Conservation (phyloP, 2,888 invertebrate genomes). For the Allolobophora icterica region DNA sequence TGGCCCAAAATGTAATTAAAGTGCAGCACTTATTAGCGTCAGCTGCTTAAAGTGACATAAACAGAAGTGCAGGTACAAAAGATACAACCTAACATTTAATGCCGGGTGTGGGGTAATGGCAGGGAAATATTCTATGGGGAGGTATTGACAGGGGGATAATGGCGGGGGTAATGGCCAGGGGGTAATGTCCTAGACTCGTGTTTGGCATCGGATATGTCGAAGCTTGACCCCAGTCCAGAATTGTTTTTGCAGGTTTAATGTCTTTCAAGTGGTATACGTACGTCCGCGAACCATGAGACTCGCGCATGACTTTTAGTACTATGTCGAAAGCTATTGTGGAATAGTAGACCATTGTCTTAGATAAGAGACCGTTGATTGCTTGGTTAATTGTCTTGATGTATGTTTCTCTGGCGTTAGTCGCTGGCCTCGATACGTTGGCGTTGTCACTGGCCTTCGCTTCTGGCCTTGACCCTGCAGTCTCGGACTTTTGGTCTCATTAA, state of each 20-base stretch:
- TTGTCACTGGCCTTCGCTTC: background rate
- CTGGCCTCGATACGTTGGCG: constrained; percentile 9
- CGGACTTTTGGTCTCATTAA: background rate
- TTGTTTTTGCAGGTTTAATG: background rate
- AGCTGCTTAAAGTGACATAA: too few relatives aligned
- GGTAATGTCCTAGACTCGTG: too few relatives aligned
- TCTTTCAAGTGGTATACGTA: background rate
- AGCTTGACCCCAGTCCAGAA: background rate
- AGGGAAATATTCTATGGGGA: too few relatives aligned
- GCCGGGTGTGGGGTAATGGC: too few relatives aligned
- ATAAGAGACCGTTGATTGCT: background rate
- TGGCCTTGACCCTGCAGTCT: background rate
- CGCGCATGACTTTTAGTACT: background rate
- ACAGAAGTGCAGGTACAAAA: too few relatives aligned
- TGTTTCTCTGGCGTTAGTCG: background rate
- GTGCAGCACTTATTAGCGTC: too few relatives aligned
- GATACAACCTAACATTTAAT: too few relatives aligned
- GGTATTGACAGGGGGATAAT: too few relatives aligned
- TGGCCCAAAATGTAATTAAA: too few relatives aligned
- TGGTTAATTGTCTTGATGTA: background rate
- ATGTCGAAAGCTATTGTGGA: background rate
- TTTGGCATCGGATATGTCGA: background rate
- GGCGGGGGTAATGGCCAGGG: too few relatives aligned
- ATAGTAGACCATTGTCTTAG: background rate
- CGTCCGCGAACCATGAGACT: background rate